phyloP scores from a whole-genome alignment of 2,113 vertebrate species.

The Sorex fumeus region DNA sequence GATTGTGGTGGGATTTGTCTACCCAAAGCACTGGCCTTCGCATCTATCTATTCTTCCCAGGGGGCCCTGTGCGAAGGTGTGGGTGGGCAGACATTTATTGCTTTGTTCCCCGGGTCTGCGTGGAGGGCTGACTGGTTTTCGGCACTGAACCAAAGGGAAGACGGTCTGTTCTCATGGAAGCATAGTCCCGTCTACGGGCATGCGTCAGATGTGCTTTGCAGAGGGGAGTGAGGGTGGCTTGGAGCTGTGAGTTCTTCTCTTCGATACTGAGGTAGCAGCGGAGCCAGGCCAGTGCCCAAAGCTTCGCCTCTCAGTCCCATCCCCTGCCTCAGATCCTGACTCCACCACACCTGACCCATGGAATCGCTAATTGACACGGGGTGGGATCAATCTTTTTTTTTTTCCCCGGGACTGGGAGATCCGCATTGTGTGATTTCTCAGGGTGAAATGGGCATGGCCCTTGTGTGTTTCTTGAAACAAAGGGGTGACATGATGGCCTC shows the following conservation, averaged over 20 bases:
- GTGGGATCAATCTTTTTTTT: neutral
- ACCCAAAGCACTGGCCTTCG: neutral
- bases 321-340: neutral
- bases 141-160: neutral
- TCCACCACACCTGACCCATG: neutral
- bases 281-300: neutral
- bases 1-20: neutral
- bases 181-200: neutral
- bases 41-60: neutral
- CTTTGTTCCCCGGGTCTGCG: neutral
- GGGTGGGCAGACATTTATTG: neutral
- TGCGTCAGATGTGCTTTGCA: neutral
- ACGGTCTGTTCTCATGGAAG: neutral
- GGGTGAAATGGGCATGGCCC: neutral
- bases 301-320: neutral
- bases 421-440: neutral
- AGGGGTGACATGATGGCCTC: neutral
- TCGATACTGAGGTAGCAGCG: neutral
- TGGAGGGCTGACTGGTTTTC: neutral
- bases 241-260: neutral
- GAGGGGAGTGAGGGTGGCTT: neutral
- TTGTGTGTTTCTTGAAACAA: neutral
- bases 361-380: neutral
- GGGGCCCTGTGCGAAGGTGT: neutral
- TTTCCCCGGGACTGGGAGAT: neutral